Evolutionary conservation across 2,113 vertebrate species (phyloP).

Genomic region (Microcebus lehilahytsara): DNA sequence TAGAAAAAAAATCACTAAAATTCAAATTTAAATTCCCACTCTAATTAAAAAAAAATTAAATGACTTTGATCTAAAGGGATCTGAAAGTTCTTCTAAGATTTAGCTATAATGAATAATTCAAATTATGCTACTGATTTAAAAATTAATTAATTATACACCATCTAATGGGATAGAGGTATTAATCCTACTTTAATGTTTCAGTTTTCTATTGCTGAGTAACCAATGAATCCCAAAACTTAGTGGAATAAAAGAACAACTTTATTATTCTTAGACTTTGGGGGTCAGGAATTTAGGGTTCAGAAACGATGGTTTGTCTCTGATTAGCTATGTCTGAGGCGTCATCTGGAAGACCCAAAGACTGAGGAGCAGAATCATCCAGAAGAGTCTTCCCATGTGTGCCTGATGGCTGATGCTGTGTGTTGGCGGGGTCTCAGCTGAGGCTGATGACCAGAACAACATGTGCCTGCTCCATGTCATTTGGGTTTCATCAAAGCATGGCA

Average conservation of each 20-base stretch:
- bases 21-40: constrained; percentile 10
- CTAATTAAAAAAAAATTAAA: not conserved
- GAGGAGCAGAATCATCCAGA: not conserved
- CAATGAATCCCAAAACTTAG: not conserved
- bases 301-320: not conserved
- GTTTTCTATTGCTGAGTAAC: not conserved
- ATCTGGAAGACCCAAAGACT: not conserved
- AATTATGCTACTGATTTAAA: not conserved
- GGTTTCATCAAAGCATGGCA: not conserved
- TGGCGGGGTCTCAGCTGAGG: not conserved
- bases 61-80: not conserved
- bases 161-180: not conserved
- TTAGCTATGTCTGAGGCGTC: not conserved
- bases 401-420: not conserved
- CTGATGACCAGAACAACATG: not conserved
- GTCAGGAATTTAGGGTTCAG: not conserved
- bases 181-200: not conserved
- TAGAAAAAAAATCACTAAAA: not conserved
- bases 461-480: not conserved
- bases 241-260: not conserved
- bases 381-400: fast-evolving
- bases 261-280: not conserved
- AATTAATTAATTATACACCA: not conserved
- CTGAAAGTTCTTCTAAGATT: not conserved
- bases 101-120: not conserved